phyloP scores from a whole-genome alignment of 1,140 invertebrate genomes.

The Gonioctena quinquepunctata region DNA sequence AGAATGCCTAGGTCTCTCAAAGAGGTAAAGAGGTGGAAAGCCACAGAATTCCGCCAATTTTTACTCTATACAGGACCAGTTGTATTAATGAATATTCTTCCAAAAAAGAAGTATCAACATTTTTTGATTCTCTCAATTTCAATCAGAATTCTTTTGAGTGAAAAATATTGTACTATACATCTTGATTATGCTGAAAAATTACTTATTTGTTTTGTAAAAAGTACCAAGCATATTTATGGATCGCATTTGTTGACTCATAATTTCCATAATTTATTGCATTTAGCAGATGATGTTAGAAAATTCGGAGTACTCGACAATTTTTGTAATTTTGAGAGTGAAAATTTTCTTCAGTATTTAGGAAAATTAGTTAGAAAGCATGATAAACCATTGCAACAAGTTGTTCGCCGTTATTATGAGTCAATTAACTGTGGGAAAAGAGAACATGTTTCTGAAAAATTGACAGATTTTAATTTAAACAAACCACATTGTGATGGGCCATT shows the following conservation, averaged over 20 bases:
- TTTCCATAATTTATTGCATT: constrained; percentile 21
- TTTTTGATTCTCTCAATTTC: constrained; percentile 18
- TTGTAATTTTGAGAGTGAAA: constrained; percentile 25
- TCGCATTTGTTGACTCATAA: constrained; percentile 17
- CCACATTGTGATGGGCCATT: neutral
- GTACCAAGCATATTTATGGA: constrained; percentile 13
- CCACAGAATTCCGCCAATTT: constrained; percentile 48
- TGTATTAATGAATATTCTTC: constrained; percentile 3
- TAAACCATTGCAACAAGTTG: constrained; percentile 23
- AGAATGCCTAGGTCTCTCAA: constrained; percentile 41
- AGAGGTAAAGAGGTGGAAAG: constrained; percentile 45
- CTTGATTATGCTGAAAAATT: constrained; percentile 12
- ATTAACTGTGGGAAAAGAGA: neutral
- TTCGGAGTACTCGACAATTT: constrained; percentile 22
- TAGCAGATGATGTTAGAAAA: constrained; percentile 17
- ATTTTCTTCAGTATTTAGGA: constrained; percentile 8
- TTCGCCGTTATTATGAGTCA: neutral
- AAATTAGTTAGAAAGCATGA: constrained; percentile 4
- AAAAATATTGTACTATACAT: neutral
- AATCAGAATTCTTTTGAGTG: neutral
- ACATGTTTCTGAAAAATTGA: neutral
- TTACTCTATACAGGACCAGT: constrained; percentile 43
- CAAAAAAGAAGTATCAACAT: constrained; percentile 9
- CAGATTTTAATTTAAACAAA: neutral
- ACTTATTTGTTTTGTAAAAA: constrained; percentile 17